Base-by-base conservation (phyloP, 2,113 vertebrate species). In the Furnarius figulus region DNA sequence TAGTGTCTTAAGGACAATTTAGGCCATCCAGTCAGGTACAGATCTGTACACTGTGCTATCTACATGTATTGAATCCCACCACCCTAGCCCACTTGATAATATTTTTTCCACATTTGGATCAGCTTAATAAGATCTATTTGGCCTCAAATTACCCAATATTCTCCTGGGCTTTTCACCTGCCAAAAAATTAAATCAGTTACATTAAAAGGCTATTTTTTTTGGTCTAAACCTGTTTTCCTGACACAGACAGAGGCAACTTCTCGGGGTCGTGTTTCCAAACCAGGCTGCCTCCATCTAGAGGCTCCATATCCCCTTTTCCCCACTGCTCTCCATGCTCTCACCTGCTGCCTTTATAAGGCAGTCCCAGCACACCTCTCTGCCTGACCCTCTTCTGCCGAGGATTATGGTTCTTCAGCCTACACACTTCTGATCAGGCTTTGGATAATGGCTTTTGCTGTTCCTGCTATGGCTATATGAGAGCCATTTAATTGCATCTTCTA, bases 401-500 rank as follows among this genome's bases (percentile, higher is more conserved):
- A 39, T 46, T 58, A 8, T 42, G 63, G 65, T 68, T 10, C 79
- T 86, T 67, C 83, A 93, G 76, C 61, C 83, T 62, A 68, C 79
- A 50, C 58, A 2, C 25, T 72, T 75, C 59, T 93, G 79, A 55
- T 83, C 62, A 24, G 85, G 56, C 65, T 88, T 44, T 78, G 40
- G 80, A 12, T 78, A 93, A 93, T 66, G 86, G 86, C 78, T 92
- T 93, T 89, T 90, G 88, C 89, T 89, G 61, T 50, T 93, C 58
- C 56, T 53, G 58, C 87, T 88, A 2, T 27, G 40, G 6, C 90
- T 86, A 2, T 92, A 90, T 94, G 92, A 92, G 72, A 81, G 65
- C 73, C 83, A 35, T 94, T 89, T 97, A 95, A 96, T 92, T 96
- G 95, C 73, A 78, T 82, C 96, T 90, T 90, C 92, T 88, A 90